phyloP scores from a whole-genome alignment of 2,888 invertebrate species.

The Xestoiulus laeticollis region DNA sequence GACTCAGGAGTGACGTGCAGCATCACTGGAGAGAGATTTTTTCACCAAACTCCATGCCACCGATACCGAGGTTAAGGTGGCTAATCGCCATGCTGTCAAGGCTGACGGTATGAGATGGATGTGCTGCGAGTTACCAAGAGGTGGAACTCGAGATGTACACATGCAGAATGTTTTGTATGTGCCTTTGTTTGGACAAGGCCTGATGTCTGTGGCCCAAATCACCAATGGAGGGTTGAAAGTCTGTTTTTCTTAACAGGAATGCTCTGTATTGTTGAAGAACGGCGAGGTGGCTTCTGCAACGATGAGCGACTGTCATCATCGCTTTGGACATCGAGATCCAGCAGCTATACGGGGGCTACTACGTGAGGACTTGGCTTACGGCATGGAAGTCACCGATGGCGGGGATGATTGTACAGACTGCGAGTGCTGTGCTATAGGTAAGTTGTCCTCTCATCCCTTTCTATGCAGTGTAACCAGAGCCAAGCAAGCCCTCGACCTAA shows the following conservation, averaged over 20 bases:
- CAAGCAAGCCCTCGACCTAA: too few relatives aligned
- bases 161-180: not conserved
- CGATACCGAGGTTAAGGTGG: conserved; percentile 2
- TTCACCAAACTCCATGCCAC: not conserved
- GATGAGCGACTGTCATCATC: too few relatives aligned
- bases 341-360: not conserved
- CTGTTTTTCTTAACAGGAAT: too few relatives aligned
- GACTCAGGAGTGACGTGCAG: conserved; percentile 1
- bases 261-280: too few relatives aligned
- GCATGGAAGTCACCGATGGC: not conserved
- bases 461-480: too few relatives aligned
- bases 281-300: too few relatives aligned
- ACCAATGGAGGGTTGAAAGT: not conserved
- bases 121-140: not conserved
- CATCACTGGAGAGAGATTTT: not conserved
- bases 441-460: too few relatives aligned
- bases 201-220: not conserved
- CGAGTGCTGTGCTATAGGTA: too few relatives aligned
- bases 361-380: not conserved
- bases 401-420: too few relatives aligned
- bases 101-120: not conserved
- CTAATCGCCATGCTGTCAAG: not conserved
- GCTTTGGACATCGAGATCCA: too few relatives aligned
- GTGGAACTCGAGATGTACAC: not conserved
- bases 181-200: not conserved